These are phyloP conservation scores for Raja brachyura DNA, from an alignment of 2,113 vertebrate species.

Conservation along the genomic window DNA sequence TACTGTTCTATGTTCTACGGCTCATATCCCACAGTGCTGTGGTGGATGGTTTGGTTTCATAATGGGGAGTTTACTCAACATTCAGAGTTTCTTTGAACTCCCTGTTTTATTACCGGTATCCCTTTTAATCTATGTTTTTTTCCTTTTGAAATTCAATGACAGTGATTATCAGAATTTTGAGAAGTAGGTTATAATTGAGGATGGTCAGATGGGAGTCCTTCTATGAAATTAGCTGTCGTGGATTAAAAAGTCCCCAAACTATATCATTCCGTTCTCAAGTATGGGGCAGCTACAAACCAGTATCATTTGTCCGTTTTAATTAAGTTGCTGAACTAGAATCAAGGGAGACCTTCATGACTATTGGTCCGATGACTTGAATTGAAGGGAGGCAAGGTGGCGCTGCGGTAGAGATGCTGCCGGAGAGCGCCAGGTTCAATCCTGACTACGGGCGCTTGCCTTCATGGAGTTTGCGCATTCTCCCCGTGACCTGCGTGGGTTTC, in stretches of 20 bases:
- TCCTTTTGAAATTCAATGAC: constrained; percentile 14
- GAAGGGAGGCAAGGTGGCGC: too few relatives aligned
- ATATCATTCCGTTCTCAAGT: neutral
- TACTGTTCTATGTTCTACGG: too few relatives aligned
- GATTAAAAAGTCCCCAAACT: neutral
- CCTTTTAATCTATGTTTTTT: neutral
- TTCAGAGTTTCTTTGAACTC: neutral
- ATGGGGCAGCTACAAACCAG: neutral
- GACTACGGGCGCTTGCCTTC: too few relatives aligned
- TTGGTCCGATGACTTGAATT: too few relatives aligned
- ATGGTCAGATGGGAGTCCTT: constrained; percentile 8
- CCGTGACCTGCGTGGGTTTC: too few relatives aligned
- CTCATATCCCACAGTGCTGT: neutral
- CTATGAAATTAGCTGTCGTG: neutral
- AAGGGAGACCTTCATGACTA: too few relatives aligned
- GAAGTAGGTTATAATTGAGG: neutral
- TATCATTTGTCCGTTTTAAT: neutral
- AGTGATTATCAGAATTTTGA: constrained; percentile 10
- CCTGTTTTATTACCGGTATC: neutral
- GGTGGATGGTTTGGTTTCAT: neutral
- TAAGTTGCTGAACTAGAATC: too few relatives aligned
- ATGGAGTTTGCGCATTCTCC: too few relatives aligned
- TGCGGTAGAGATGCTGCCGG: too few relatives aligned
- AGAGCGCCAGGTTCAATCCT: too few relatives aligned
- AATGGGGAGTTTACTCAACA: neutral